phyloP scores from a whole-genome alignment of 2,113 vertebrate species.

The Equus quagga region DNA sequence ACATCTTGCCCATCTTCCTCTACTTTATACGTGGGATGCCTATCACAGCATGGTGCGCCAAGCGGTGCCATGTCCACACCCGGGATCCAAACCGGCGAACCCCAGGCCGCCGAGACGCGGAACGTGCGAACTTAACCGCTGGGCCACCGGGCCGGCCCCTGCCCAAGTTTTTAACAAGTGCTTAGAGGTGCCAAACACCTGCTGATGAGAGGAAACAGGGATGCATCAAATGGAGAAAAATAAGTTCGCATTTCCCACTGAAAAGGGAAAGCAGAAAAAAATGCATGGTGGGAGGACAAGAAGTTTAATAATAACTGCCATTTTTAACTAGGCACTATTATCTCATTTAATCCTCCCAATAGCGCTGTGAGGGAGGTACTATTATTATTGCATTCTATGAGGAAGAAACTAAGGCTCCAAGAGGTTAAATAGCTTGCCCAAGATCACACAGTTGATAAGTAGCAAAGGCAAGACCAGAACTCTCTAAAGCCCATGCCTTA shows the following conservation, averaged over 20 bases:
- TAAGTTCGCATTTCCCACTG: slow-evolving; percentile 2
- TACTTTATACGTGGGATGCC: too few relatives aligned
- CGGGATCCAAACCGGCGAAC: too few relatives aligned
- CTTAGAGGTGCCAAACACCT: neutral
- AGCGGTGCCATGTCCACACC: too few relatives aligned
- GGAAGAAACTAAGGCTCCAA: neutral
- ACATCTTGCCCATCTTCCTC: too few relatives aligned
- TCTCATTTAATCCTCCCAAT: neutral
- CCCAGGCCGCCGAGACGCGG: too few relatives aligned
- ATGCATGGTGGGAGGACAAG: neutral
- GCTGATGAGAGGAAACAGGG: neutral
- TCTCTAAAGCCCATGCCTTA: neutral
- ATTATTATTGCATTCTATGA: neutral
- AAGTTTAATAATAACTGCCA: neutral
- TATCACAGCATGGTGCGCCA: too few relatives aligned
- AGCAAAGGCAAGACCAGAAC: neutral
- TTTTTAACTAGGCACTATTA: neutral
- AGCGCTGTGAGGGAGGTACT: neutral
- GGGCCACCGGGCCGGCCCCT: too few relatives aligned
- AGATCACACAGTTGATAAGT: neutral
- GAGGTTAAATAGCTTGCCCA: neutral
- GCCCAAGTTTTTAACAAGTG: neutral
- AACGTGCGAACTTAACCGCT: too few relatives aligned
- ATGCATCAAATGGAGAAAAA: neutral
- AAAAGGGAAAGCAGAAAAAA: neutral